Conservation (phyloP, 2,888 invertebrate genomes). For the Tenodera sinensis region DNA sequence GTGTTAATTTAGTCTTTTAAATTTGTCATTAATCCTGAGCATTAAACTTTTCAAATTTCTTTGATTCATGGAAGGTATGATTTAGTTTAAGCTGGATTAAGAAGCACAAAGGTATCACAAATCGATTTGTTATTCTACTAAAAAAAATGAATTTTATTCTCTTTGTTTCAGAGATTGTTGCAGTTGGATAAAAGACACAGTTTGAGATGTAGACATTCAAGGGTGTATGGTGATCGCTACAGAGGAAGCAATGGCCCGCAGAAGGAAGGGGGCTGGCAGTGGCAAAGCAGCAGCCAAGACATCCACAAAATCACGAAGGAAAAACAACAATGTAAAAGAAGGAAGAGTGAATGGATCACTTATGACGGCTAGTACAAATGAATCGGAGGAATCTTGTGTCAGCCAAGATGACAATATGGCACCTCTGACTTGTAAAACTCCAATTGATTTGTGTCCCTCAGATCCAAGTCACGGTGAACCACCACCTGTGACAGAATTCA, state of each 20-base stretch:
- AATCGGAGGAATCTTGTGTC: constrained; percentile 21
- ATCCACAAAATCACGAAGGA: constrained; percentile 12
- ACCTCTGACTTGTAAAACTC: constrained; percentile 14
- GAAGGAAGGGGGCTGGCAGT: constrained; percentile 28
- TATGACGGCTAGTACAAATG: background rate
- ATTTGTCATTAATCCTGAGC: too few species aligned
- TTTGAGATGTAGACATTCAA: background rate
- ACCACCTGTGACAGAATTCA: constrained; percentile 24
- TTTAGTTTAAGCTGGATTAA: background rate
- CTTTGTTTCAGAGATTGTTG: background rate
- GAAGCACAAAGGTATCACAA: background rate
- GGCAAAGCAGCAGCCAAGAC: constrained; percentile 23
- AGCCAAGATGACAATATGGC: constrained; percentile 20
- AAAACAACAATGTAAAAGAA: constrained; percentile 10
- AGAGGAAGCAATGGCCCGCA: constrained; percentile 27
- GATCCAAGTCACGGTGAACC: constrained; percentile 18
- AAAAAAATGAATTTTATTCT: background rate
- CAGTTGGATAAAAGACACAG: background rate
- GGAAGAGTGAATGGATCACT: constrained; percentile 20
- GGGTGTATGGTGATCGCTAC: constrained; percentile 24
- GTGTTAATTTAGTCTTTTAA: too few species aligned
- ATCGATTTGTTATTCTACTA: too few species aligned
- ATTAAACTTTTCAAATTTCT: too few species aligned
- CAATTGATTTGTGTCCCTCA: constrained; percentile 17
- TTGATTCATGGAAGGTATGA: too few species aligned